Conservation (phyloP, 1,140 invertebrate genomes). For the Elymnias hypermnestra region DNA sequence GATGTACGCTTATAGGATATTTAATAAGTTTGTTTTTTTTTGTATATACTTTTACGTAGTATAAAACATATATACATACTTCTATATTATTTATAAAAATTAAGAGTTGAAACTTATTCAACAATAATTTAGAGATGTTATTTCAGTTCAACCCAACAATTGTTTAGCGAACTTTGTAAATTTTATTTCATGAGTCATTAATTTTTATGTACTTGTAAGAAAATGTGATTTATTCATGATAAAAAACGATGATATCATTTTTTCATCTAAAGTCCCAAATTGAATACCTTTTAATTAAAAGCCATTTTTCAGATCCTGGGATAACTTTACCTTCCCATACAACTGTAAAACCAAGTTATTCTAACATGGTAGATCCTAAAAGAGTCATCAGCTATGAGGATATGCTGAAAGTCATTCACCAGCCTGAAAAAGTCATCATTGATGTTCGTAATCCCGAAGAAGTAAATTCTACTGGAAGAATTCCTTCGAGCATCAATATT, state of each 20-base stretch:
- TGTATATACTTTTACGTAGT: not conserved
- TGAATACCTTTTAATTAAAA: not conserved
- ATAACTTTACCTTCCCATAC: not conserved
- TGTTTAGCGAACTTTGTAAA: not conserved
- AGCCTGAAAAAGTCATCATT: conserved; percentile 74
- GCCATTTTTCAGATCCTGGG: not conserved
- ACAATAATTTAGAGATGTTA: no score
- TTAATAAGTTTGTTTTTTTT: not conserved
- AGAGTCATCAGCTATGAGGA: conserved; percentile 29
- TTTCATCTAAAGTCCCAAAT: no score
- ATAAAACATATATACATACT: no score
- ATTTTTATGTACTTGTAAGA: not conserved
- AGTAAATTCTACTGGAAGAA: conserved; percentile 79
- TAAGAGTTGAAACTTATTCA: no score
- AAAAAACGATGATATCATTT: no score
- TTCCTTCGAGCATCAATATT: conserved; percentile 83
- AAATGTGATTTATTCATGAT: no score
- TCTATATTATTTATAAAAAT: no score
- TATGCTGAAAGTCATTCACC: conserved; percentile 26
- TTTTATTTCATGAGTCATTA: not conserved
- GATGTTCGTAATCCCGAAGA: conserved; percentile 83
- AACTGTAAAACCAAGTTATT: conserved; percentile 1
- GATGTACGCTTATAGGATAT: not conserved
- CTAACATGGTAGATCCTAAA: conserved; percentile 26
- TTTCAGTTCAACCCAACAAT: not conserved